phyloP scores from a whole-genome alignment of 2,113 vertebrate species.

The Oenanthe melanoleuca region DNA sequence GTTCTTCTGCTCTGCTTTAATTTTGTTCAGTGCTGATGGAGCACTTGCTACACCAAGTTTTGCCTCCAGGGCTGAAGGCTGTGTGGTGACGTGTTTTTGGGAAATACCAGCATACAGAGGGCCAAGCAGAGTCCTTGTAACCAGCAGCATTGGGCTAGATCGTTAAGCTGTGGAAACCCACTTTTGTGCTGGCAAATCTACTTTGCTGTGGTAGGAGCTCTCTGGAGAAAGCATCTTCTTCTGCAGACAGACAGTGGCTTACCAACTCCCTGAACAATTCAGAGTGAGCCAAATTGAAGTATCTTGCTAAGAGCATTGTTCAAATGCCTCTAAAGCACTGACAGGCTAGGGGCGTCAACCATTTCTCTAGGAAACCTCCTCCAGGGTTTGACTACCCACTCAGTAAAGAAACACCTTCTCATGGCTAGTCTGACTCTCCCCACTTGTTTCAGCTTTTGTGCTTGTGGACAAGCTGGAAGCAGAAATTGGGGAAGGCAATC shows the following conservation, averaged over 20 bases:
- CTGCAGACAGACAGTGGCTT: not conserved
- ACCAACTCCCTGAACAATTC: not conserved
- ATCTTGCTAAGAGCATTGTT: not conserved
- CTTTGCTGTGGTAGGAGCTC: not conserved
- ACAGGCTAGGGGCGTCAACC: rapidly evolving
- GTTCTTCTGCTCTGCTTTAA: not conserved
- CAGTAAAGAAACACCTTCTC: not conserved
- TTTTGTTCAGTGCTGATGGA: not conserved
- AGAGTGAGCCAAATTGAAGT: not conserved
- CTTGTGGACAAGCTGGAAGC: not conserved
- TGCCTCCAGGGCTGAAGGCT: not conserved
- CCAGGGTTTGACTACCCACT: not conserved
- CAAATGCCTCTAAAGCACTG: not conserved
- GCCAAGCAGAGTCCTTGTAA: not conserved
- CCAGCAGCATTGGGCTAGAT: not conserved
- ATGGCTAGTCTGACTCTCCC: not conserved
- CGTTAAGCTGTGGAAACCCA: not conserved
- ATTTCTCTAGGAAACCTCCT: not conserved
- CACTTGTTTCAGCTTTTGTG: not conserved
- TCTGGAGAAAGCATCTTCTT: not conserved
- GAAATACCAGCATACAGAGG: not conserved
- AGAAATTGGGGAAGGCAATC: not conserved
- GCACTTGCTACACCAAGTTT: not conserved
- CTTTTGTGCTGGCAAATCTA: not conserved
- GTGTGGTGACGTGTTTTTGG: not conserved